Evolutionary conservation across 1,140 invertebrate species (phyloP).

Genomic region (Aphaenogaster ashmeadi): DNA sequence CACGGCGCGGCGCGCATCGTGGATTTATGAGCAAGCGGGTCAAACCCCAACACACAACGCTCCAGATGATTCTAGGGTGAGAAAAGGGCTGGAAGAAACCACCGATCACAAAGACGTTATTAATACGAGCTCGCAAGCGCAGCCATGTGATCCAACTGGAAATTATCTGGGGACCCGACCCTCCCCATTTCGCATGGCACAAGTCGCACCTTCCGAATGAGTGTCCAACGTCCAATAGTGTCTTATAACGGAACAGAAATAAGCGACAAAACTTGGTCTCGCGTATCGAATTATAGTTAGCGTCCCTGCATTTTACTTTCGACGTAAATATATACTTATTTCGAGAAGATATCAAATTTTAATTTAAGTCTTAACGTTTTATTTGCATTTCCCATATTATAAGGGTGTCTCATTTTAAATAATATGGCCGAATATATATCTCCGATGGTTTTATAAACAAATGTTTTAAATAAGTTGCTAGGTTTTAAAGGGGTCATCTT

Average conservation of each 20-base stretch:
- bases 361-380: too few species aligned
- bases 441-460: too few species aligned
- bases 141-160: slow-evolving; percentile 71
- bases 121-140: slow-evolving; percentile 71
- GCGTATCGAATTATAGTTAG: not conserved
- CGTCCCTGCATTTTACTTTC: not conserved
- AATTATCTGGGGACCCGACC: slow-evolving; percentile 62
- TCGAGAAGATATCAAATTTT: too few species aligned
- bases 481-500: too few species aligned
- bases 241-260: not conserved
- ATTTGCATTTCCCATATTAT: too few species aligned
- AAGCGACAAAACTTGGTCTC: not conserved
- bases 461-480: too few species aligned
- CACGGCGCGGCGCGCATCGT: slow-evolving; percentile 27
- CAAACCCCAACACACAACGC: slow-evolving; percentile 41
- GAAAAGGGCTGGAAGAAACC: slow-evolving; percentile 73
- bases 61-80: slow-evolving; percentile 55
- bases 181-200: not conserved
- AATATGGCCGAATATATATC: too few species aligned
- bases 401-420: too few species aligned
- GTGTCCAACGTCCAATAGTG: slow-evolving; percentile 3
- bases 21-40: slow-evolving; percentile 54
- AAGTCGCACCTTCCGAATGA: not conserved
- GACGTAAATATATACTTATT: not conserved
- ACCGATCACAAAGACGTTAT: slow-evolving; percentile 72